Conservation (phyloP, 2,797 vertebrate species). For the Heteromormyrus szaboi region DNA sequence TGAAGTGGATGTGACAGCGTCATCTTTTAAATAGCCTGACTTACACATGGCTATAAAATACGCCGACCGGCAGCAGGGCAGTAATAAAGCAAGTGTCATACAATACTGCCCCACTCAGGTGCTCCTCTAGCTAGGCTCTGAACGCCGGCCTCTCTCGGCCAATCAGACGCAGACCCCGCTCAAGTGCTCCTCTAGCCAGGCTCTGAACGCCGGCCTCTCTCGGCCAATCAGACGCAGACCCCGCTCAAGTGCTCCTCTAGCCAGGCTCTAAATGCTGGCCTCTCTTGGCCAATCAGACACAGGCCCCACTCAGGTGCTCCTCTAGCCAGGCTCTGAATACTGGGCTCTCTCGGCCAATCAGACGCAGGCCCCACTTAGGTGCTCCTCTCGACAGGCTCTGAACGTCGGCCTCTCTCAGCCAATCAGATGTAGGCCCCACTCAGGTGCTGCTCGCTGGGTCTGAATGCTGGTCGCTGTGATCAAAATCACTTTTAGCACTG, state of each 20-base stretch:
- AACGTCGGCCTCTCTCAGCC: not conserved
- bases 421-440: constrained; percentile 19
- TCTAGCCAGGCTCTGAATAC: not conserved
- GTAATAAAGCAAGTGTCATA: not conserved
- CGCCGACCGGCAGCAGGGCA: not conserved
- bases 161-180: not conserved
- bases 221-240: constrained; percentile 8
- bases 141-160: not conserved
- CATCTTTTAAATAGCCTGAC: not conserved
- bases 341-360: not conserved
- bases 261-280: not conserved
- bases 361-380: not conserved
- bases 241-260: constrained; percentile 20
- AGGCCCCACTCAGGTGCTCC: constrained; percentile 27
- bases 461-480: constrained; percentile 24
- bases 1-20: not conserved
- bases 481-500: constrained; percentile 24
- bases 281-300: not conserved
- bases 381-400: not conserved
- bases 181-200: not conserved
- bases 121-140: not conserved
- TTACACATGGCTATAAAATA: not conserved
- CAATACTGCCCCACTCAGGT: not conserved
- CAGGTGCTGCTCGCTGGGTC: constrained; percentile 20
- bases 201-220: not conserved